Evolutionary conservation across 1,140 invertebrate species (phyloP).

Genomic region (Cylas formicarius): DNA sequence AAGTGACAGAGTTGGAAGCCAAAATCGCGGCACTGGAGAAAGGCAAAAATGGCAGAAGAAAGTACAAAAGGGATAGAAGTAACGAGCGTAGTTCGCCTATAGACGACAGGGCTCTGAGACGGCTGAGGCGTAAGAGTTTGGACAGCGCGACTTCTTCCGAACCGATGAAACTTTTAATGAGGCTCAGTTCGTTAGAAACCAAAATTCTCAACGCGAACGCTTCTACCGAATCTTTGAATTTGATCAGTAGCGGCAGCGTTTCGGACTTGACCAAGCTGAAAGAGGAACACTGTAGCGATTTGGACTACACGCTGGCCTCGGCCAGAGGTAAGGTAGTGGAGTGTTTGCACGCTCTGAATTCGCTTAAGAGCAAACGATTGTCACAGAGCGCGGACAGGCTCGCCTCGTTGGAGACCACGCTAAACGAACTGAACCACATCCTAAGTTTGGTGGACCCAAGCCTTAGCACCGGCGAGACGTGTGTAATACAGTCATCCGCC

Average conservation of each 20-base stretch:
- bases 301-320: conserved; percentile 19
- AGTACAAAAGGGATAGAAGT: conserved; percentile 33
- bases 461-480: conserved; percentile 40
- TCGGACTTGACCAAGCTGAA: conserved; percentile 25
- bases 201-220: conserved; percentile 57
- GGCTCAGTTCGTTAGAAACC: conserved; percentile 64
- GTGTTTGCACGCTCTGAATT: conserved; percentile 28
- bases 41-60: conserved; percentile 23
- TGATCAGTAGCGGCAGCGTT: conserved; percentile 39
- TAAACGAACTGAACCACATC: conserved; percentile 51
- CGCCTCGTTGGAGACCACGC: conserved; percentile 50
- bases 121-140: conserved; percentile 61
- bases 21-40: conserved; percentile 62
- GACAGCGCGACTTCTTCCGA: conserved; percentile 69
- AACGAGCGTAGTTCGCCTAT: conserved; percentile 39
- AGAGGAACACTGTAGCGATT: conserved; percentile 17
- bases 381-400: conserved; percentile 36
- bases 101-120: conserved; percentile 44
- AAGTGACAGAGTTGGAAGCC: conserved; percentile 68
- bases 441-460: conserved; percentile 48
- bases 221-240: conserved; percentile 48
- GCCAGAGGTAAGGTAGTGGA: conserved; percentile 37
- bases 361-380: conserved; percentile 25
- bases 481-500: conserved; percentile 51
- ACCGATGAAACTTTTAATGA: conserved; percentile 68